Conservation (phyloP, 2,797 vertebrate species). For the Crypturellus tataupa region DNA sequence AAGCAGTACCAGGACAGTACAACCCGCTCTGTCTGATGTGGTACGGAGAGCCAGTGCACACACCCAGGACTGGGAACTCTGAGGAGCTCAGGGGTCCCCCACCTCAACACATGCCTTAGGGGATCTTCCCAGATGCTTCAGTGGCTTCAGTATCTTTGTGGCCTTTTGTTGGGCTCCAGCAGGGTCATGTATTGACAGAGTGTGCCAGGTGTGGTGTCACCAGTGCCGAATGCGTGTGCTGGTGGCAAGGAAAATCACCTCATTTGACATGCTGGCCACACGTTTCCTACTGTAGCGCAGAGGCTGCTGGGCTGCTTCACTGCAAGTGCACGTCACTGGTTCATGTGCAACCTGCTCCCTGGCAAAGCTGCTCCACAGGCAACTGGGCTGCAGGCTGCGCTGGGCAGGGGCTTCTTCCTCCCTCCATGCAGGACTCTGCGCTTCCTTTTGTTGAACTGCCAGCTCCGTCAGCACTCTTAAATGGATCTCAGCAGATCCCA, state of each 20-base stretch:
- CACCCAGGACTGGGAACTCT: not conserved
- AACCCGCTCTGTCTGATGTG: not conserved
- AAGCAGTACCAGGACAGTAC: not conserved
- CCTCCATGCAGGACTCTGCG: not conserved
- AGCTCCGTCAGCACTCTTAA: too few species aligned
- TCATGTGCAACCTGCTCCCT: not conserved
- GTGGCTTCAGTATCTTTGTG: too few species aligned
- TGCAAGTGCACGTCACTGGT: not conserved
- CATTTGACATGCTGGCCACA: too few species aligned
- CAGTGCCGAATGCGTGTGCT: too few species aligned
- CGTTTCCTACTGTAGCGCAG: not conserved
- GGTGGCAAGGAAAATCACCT: too few species aligned
- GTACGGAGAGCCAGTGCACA: not conserved
- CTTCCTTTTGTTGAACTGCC: not conserved
- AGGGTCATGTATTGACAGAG: too few species aligned
- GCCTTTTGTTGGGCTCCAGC: too few species aligned
- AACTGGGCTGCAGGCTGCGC: not conserved
- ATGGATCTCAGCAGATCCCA: not conserved
- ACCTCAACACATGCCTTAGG: not conserved
- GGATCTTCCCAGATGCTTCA: too few species aligned
- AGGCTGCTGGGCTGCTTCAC: not conserved
- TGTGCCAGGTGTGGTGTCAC: too few species aligned
- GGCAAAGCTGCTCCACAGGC: not conserved
- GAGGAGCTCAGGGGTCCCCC: not conserved
- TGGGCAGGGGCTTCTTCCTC: not conserved